These are phyloP conservation scores for Porites rus DNA, from an alignment of 92 coral and sea anemone genomes.

Conservation along the genomic window DNA sequence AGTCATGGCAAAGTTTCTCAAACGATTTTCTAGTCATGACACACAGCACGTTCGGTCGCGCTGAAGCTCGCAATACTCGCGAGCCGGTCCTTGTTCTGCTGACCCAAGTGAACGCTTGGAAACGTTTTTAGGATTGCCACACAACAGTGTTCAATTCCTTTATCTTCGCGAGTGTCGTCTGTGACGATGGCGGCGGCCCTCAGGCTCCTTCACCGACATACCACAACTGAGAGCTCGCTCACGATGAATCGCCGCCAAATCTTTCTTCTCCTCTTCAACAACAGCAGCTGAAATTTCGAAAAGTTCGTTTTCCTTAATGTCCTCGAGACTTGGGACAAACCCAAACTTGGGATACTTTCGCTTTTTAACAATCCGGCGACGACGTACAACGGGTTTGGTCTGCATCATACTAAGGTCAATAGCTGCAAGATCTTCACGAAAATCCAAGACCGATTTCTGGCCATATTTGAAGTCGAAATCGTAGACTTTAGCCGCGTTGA, in stretches of 20 bases:
- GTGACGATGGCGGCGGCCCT: constrained; percentile 75
- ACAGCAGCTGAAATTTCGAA: constrained; percentile 57
- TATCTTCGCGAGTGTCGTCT: constrained; percentile 58
- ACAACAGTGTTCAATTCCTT: not conserved
- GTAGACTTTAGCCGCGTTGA: constrained; percentile 70
- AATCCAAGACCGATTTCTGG: constrained; percentile 68
- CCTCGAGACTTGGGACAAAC: constrained; percentile 86
- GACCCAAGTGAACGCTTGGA: not conserved
- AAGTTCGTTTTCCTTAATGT: constrained; percentile 87
- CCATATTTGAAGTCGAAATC: constrained; percentile 94
- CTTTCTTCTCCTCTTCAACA: constrained; percentile 68
- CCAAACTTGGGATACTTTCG: constrained; percentile 70
- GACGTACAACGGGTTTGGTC: constrained; percentile 54
- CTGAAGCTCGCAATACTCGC: not conserved
- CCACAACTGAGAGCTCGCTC: constrained; percentile 81
- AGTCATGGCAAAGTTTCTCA: constrained; percentile 46
- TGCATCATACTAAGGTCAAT: constrained; percentile 72
- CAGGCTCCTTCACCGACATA: constrained; percentile 41
- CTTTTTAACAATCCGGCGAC: constrained; percentile 68
- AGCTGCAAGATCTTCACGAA: constrained; percentile 62
- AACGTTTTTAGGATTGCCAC: constrained; percentile 16
- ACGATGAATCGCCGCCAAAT: constrained; percentile 84
- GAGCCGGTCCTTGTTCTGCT: not conserved
- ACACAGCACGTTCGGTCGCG: constrained; percentile 24
- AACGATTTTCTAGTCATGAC: constrained; percentile 35